Evolutionary conservation across 2,113 vertebrate species (phyloP).

Genomic region (Takifugu flavidus): DNA sequence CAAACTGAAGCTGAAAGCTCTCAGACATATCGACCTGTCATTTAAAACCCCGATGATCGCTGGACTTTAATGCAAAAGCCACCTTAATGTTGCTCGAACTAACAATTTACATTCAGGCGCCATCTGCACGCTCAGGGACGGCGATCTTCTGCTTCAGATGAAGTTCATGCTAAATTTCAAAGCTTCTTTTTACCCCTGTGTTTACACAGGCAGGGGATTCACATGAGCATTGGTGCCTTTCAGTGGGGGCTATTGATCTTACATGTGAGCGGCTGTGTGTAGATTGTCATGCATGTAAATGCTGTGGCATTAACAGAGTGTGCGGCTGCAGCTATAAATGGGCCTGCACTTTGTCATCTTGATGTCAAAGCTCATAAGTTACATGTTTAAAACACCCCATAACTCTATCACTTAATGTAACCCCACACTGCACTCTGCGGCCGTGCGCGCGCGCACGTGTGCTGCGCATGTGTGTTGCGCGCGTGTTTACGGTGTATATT

Average conservation of each 20-base stretch:
- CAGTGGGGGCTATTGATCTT: slow-evolving; percentile 36
- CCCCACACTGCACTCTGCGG: slow-evolving; percentile 32
- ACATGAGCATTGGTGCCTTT: background rate
- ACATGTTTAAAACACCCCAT: slow-evolving; percentile 52
- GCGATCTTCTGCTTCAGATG: slow-evolving; percentile 9
- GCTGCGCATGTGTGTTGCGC: slow-evolving; percentile 8
- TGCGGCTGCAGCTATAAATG: slow-evolving; percentile 40
- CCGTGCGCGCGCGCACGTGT: slow-evolving; percentile 9
- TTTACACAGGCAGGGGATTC: slow-evolving; percentile 4
- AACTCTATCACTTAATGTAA: slow-evolving; percentile 44
- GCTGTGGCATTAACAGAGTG: slow-evolving; percentile 43
- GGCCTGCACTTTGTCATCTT: slow-evolving; percentile 57
- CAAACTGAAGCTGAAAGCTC: slow-evolving; percentile 58
- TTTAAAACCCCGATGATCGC: slow-evolving; percentile 63
- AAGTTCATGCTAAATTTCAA: slow-evolving; percentile 14
- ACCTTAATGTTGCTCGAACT: slow-evolving; percentile 53
- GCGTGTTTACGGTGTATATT: slow-evolving; percentile 18
- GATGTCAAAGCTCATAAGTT: slow-evolving; percentile 57
- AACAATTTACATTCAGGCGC: slow-evolving; percentile 39
- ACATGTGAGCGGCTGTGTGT: slow-evolving; percentile 27
- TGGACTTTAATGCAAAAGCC: slow-evolving; percentile 59
- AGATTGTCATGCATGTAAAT: slow-evolving; percentile 58
- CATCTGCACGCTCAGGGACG: slow-evolving; percentile 6
- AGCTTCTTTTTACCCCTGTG: slow-evolving; percentile 42
- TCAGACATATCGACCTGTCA: slow-evolving; percentile 68